Evolutionary conservation across 2,797 vertebrate species (phyloP).

Genomic region (Sebastes dallii): DNA sequence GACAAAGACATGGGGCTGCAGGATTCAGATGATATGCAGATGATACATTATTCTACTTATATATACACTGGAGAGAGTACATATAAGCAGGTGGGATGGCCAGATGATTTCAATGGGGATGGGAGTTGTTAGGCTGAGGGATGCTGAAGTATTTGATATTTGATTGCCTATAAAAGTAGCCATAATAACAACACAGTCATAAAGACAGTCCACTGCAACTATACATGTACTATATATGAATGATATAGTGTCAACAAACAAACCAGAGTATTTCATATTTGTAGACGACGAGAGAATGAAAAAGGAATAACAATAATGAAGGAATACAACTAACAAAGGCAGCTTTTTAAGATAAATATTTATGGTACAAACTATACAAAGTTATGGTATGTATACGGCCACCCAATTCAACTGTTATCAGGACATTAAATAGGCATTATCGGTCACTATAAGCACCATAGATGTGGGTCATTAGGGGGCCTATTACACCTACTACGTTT

Average conservation of each 20-base stretch:
- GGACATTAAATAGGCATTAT: too few species aligned
- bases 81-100: constrained; percentile 44
- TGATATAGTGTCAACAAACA: background rate
- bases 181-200: background rate
- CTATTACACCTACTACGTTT: too few species aligned
- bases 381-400: background rate
- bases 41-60: constrained; percentile 43
- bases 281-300: background rate
- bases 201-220: background rate
- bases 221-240: background rate
- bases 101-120: constrained; percentile 43
- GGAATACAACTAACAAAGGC: background rate
- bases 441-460: too few species aligned
- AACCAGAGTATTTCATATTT: background rate
- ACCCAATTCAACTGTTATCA: too few species aligned
- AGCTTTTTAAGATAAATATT: background rate
- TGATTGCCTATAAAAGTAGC: background rate
- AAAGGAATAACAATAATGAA: background rate
- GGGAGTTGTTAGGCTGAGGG: background rate
- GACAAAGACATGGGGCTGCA: constrained; percentile 33
- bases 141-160: background rate
- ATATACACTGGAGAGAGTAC: constrained; percentile 33
- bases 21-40: constrained; percentile 30
- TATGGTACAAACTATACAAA: background rate
- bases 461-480: too few species aligned